Evolutionary conservation across 1,140 invertebrate species (phyloP).

Genomic region (Drosophila repletoides): DNA sequence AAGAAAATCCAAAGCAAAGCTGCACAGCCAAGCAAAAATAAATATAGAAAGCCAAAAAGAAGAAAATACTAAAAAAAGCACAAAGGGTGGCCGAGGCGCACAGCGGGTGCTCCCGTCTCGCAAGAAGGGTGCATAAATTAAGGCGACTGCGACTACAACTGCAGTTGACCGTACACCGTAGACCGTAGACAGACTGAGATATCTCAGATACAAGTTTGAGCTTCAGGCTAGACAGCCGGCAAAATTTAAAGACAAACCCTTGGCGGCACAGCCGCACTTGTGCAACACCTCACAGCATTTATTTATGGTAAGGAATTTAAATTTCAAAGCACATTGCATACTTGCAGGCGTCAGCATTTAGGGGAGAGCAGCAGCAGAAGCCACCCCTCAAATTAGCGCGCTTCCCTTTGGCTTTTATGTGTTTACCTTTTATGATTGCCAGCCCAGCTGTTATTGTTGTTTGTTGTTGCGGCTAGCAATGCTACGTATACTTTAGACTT

Average conservation of each 20-base stretch:
- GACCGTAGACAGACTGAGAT: constrained; percentile 13
- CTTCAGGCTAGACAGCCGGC: constrained; percentile 36
- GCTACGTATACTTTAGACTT: constrained; percentile 21
- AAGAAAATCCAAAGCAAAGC: constrained; percentile 15
- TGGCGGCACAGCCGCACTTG: no score
- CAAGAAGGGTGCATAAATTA: constrained; percentile 80
- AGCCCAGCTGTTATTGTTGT: constrained; percentile 5
- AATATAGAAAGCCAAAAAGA: constrained; percentile 60
- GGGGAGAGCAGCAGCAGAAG: neutral
- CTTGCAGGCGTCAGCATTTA: constrained; percentile 34
- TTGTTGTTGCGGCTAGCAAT: constrained; percentile 19
- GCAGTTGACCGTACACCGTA: constrained; percentile 63
- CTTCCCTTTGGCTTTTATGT: constrained; percentile 45
- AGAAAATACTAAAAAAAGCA: constrained; percentile 21
- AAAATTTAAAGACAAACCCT: constrained; percentile 32
- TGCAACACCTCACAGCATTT: constrained; percentile 71
- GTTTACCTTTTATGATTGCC: constrained; percentile 63
- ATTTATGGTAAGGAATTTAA: constrained; percentile 65
- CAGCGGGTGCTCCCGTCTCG: constrained; percentile 44
- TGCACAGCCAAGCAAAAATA: constrained; percentile 50
- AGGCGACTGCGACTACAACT: constrained; percentile 51
- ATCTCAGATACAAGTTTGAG: constrained; percentile 12
- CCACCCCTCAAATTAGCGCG: constrained; percentile 49
- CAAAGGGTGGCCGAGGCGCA: constrained; percentile 45
- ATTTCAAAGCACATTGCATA: constrained; percentile 53